Base-by-base conservation (phyloP, 1,140 invertebrate genomes). In the Ruditapes philippinarum region DNA sequence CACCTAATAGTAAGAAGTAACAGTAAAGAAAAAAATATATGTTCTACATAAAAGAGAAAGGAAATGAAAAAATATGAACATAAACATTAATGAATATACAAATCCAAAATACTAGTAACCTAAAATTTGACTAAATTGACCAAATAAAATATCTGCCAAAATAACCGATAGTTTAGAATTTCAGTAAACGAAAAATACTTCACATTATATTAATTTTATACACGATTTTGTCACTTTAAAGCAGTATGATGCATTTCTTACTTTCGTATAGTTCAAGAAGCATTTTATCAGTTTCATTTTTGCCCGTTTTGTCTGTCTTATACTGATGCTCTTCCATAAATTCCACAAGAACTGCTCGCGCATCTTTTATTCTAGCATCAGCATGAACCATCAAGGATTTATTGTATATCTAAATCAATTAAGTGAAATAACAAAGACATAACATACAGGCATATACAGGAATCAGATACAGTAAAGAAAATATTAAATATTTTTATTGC, bases 351-450 rank as follows among this genome's bases (percentile, higher is more conserved):
- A 92, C 91, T 1, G 85, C 74, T 33, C 92, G 38, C 68, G 90
- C 91, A 85, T 92, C 92, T 81, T 70, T 51, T 3, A 91, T 90
- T 17, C 90, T 76, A 45, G 89, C 91, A 54, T 91, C 92, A 33
- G 91, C 80, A 70, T 92, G 91, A 28, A 94, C 90, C 28, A 92
- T 79, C 11, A 93, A 60, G 9, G 92, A 79, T 36, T 89, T 80
- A 62, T 93, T 92, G 86, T 92, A 93, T 25, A 91, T 90, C 92
- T 94, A 83, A 70, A n/a, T n/a, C 11, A 81, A 57, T 12, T n/a
- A n/a, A n/a, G n/a, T n/a, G n/a, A n/a, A n/a, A n/a, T n/a, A n/a
- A n/a, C n/a, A n/a, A n/a, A n/a, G n/a, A n/a, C n/a, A n/a, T n/a
- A n/a, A n/a, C n/a, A n/a, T n/a, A n/a, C n/a, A n/a, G n/a, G n/a